Evolutionary conservation across 2,113 vertebrate species (phyloP).

Genomic region (Nettapus auritus): DNA sequence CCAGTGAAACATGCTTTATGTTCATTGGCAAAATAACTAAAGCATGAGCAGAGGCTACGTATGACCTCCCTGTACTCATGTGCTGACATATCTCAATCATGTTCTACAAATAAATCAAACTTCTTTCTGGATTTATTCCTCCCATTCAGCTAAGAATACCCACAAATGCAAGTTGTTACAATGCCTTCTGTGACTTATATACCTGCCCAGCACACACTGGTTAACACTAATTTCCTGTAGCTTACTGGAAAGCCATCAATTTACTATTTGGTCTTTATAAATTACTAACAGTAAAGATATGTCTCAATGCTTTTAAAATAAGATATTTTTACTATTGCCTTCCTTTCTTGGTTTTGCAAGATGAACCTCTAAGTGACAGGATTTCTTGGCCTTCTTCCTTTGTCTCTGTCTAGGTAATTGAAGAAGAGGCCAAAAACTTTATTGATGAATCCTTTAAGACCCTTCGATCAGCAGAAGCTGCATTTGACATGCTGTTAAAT

Average conservation of each 20-base stretch:
- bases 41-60: not conserved
- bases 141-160: not conserved
- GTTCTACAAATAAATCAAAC: not conserved
- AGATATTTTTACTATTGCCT: not conserved
- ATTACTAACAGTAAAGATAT: not conserved
- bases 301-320: not conserved
- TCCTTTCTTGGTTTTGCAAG: not conserved
- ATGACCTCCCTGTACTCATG: not conserved
- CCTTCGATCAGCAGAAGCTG: constrained; percentile 88
- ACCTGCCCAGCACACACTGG: not conserved
- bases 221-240: not conserved
- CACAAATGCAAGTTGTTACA: not conserved
- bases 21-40: not conserved
- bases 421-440: constrained; percentile 87
- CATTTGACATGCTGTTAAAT: constrained; percentile 90
- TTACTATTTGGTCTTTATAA: not conserved
- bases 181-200: not conserved
- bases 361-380: not conserved
- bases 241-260: not conserved
- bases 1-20: not conserved
- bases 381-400: not conserved
- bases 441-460: constrained; percentile 91
- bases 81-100: not conserved
- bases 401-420: constrained; percentile 82
- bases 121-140: not conserved